Conservation (phyloP, 1,140 invertebrate species). For the Pogonus chalceus region DNA sequence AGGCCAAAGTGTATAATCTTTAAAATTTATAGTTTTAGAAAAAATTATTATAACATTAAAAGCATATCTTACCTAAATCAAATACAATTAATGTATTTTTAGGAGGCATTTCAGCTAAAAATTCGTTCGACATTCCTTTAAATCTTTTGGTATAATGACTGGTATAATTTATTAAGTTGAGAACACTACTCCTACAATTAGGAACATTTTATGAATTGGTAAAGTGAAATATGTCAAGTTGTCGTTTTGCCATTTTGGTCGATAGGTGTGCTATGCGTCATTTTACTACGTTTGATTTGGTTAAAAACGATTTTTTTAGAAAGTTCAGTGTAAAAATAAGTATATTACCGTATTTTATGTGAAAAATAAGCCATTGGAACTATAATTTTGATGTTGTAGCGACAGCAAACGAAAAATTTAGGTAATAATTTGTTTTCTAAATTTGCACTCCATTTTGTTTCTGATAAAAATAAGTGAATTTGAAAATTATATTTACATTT, state of each 20-base stretch:
- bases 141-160: no score
- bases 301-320: neutral
- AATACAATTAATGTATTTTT: conserved; percentile 40
- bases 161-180: neutral
- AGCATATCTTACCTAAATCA: conserved; percentile 40
- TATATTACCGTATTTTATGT: neutral
- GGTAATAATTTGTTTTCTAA: conserved; percentile 15
- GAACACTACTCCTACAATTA: no score
- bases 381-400: conserved; percentile 6
- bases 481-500: neutral
- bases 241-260: neutral
- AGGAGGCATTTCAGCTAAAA: conserved; percentile 23
- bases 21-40: conserved; percentile 26
- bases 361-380: neutral
- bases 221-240: neutral
- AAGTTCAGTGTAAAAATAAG: neutral
- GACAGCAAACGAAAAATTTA: no score
- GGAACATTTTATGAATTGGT: no score
- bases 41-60: conserved; percentile 11
- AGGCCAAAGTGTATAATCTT: conserved; percentile 71
- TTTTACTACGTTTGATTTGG: neutral
- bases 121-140: no score
- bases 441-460: conserved; percentile 16
- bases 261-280: neutral
- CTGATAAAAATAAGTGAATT: neutral